Conservation (phyloP, 23 tunicate species). For the Diplosoma virens region DNA sequence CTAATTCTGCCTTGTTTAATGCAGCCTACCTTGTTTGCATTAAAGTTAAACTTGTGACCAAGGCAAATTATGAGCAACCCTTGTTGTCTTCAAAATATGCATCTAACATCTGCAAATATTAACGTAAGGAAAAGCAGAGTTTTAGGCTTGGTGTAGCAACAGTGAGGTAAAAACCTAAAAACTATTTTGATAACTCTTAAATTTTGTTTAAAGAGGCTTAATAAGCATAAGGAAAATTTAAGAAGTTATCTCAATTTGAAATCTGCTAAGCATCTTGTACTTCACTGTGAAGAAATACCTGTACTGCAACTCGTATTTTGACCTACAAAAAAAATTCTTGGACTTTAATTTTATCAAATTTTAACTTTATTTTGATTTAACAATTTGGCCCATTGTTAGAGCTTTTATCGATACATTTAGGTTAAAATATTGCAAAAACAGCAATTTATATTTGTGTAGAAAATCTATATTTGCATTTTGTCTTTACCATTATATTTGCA, state of each 20-base stretch:
- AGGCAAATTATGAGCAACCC: not conserved
- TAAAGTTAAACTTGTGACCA: not conserved
- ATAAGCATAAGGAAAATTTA: not conserved
- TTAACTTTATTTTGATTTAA: no score
- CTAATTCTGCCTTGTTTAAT: not conserved
- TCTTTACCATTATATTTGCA: no score
- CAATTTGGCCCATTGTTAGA: no score
- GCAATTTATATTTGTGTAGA: no score
- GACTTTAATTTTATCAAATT: no score
- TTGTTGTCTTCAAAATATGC: not conserved
- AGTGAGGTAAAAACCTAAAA: not conserved
- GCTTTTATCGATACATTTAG: no score
- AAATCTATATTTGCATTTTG: no score
- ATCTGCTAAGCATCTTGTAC: not conserved
- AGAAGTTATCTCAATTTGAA: not conserved
- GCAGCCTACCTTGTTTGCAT: not conserved
- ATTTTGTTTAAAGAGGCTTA: not conserved
- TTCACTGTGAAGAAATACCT: not conserved
- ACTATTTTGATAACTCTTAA: not conserved
- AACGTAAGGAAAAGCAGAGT: not conserved
- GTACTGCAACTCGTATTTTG: not conserved
- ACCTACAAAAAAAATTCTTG: no score
- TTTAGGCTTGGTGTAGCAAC: not conserved
- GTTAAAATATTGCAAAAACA: no score
- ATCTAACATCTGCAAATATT: not conserved